Evolutionary conservation across 1,140 invertebrate species (phyloP), one percentile per base, ranked within the genome.

Genomic region (Spodoptera litura): DNA sequence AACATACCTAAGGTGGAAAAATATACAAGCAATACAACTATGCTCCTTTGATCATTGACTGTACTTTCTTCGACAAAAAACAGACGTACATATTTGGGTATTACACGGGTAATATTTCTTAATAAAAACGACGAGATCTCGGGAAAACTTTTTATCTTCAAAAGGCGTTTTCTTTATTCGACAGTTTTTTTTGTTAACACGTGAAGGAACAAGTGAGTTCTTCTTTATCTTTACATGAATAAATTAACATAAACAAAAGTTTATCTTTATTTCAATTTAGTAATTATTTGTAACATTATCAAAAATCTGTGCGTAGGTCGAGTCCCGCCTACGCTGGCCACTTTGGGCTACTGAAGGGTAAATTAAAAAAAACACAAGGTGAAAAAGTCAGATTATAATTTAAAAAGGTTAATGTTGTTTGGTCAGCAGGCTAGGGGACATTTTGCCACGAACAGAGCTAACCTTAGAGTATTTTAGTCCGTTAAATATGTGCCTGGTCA

Each of bases 1-100:
- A 44, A 44, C 38, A 44, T 64, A 31, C 11, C 25, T 49, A 53
- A 73, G 53, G 66, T 66, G 31, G 55, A 27, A 81, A 73, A 73
- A 53, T 70, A 81, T 35, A 51, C 27, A 53, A 12, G 38, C 55
- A 75, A 78, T 52, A 44, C 72, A 76, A 12, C 58, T 73, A 61
- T 76, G 61, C 52, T 74, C 76, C 80, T 86, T 88, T 88, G 86
- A 86, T 87, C 85, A 78, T 78, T 82, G 83, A 86, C 44, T 68
- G 70, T 52, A 81, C 73, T 79, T 85, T 81, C n/a, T 66, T 58
- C 78, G 68, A 82, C 77, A 82, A 85, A 86, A 86, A 87, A 85
- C 66, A 83, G 79, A 62, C 59, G 6, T 10, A 20, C 59, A 76
- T 76, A 53, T 62, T 38, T 61, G n/a, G 6, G 15, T 20, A 20